A percentile compares a stretch with the other conserved stretches of the same genome.
phyloP scores from a whole-genome alignment of 2,113 vertebrate species.

The Calyptommatus sinebrachiatus region DNA sequence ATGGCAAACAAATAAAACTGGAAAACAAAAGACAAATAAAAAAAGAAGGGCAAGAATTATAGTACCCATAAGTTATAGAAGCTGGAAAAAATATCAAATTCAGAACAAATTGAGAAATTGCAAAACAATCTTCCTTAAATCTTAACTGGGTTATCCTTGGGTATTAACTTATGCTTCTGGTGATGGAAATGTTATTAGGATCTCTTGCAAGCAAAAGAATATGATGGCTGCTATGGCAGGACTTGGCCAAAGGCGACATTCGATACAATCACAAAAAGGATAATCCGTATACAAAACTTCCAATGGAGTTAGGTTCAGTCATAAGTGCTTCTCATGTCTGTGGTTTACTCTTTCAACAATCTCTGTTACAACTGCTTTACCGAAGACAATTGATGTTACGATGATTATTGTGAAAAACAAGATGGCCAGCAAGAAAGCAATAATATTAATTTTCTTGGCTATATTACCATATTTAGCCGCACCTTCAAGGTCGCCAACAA shows the following conservation, averaged over 20 bases:
- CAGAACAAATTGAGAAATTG: background rate
- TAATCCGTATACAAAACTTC: background rate
- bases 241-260: background rate
- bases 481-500: slow-evolving; percentile 71
- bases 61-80: background rate
- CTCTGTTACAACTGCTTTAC: slow-evolving; percentile 38
- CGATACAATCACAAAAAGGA: background rate
- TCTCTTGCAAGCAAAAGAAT: background rate
- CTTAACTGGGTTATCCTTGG: background rate
- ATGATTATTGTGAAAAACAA: slow-evolving; percentile 62
- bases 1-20: background rate
- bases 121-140: background rate
- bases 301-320: too few relatives aligned
- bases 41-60: background rate
- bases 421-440: slow-evolving; percentile 69
- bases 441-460: slow-evolving; percentile 76
- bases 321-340: too few relatives aligned
- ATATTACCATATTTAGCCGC: slow-evolving; percentile 76
- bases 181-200: background rate
- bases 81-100: background rate
- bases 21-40: background rate
- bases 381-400: slow-evolving; percentile 64
- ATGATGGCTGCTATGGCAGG: background rate
- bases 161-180: background rate
- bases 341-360: background rate